Conservation (phyloP, 1,140 invertebrate species). For the Aphis craccivora region DNA sequence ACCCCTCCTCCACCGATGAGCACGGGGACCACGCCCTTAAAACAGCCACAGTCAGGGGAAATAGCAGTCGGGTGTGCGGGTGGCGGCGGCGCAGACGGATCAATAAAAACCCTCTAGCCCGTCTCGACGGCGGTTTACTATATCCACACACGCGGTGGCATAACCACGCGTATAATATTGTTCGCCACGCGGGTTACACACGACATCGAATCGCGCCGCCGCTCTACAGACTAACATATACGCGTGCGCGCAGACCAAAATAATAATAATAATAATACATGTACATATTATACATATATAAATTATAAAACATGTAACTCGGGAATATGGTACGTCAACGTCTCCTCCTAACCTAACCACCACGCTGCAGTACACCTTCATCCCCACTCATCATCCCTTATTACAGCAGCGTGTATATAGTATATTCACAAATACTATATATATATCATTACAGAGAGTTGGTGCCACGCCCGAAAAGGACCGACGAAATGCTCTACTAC, state of each 20-base stretch:
- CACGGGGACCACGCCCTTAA: slow-evolving; percentile 34
- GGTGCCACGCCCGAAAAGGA: slow-evolving; percentile 30
- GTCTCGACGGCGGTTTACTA: slow-evolving; percentile 33
- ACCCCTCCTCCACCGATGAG: background rate
- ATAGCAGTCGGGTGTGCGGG: background rate
- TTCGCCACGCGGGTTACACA: slow-evolving; percentile 26
- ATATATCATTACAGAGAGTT: background rate
- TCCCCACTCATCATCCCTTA: background rate
- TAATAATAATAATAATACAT: background rate
- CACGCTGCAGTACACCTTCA: background rate
- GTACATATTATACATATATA: background rate
- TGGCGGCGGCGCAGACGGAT: slow-evolving; percentile 45
- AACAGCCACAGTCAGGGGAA: background rate
- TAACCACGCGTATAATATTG: slow-evolving; percentile 12
- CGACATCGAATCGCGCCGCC: background rate
- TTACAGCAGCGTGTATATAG: background rate
- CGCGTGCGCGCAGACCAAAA: background rate
- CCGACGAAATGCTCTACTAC: background rate
- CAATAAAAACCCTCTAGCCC: slow-evolving; percentile 51
- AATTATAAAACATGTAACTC: background rate
- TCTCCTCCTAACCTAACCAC: background rate
- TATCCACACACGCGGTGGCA: background rate
- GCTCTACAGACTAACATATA: background rate
- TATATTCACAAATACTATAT: background rate
- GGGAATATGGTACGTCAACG: background rate